Base-by-base conservation (phyloP, 2,888 invertebrate genomes). In the Ametastegia equiseti region DNA sequence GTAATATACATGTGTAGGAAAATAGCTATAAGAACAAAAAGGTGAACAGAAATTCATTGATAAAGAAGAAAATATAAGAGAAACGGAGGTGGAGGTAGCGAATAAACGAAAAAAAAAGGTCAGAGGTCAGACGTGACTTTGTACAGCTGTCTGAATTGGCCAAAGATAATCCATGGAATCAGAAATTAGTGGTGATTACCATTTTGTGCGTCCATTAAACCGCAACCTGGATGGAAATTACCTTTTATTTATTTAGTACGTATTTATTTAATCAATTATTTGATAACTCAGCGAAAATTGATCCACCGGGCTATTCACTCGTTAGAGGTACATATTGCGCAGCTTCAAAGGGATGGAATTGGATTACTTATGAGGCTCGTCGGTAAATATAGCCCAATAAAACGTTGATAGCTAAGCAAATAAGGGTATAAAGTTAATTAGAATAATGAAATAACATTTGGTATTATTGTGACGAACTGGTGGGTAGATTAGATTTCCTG, bases 391-490 rank as follows among this genome's bases (percentile, higher is more conserved):
- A n/a, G 65, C 11, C 27, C 19, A 39, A 39, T 67, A 67, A 67
- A 36, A 67, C 19, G 39, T n/a, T 39, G 47, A 47, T 67, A 11
- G 47, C 45, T 47, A 23, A 47, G 45, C 47, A 45, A 71, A 71
- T 71, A 45, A n/a, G 13, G 27, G 15, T n/a, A n/a, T n/a, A 71
- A 45, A 30, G 71, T 71, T 47, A 47, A 71, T 71, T 15, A 42
- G 47, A 71, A 71, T 71, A 27, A 47, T 71, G 47, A 71, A 71
- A 71, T 71, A 36, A 71, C 9, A 47, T 71, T 71, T 15, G 23
- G 45, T n/a, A n/a, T 47, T n/a, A 71, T 47, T 15, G 30, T 11
- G 15, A 30, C 23, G 23, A 9, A 19, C 1, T 1, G 39, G 36
- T 13, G 45, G 47, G 15, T 47, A 27, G n/a, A 45, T 71, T 47